A percentile compares a stretch with the other conserved stretches of the same genome.
Conservation (phyloP, 2,888 invertebrate species). For the Heliconius hortense region DNA sequence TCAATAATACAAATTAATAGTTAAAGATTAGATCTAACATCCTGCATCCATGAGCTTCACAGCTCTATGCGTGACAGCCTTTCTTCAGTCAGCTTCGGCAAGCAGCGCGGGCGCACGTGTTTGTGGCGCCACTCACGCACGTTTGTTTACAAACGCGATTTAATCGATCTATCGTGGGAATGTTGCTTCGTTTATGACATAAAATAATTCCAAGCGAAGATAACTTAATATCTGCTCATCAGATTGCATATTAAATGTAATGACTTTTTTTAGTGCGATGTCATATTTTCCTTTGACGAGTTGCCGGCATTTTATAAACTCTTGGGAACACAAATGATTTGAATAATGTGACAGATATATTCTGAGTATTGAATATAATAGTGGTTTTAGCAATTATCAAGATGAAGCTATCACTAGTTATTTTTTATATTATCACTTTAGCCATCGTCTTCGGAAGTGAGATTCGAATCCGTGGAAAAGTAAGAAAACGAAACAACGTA, state of each 20-base stretch:
- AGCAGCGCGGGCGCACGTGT: slow-evolving; percentile 78
- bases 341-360: slow-evolving; percentile 79
- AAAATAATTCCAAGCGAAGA: slow-evolving; percentile 5
- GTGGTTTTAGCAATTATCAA: slow-evolving; percentile 65
- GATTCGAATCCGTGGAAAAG: slow-evolving; percentile 76
- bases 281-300: slow-evolving; percentile 68
- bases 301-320: slow-evolving; percentile 64
- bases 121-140: slow-evolving; percentile 48
- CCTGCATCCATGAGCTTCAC: slow-evolving; percentile 55
- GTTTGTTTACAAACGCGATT: slow-evolving; percentile 69
- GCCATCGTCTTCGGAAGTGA: slow-evolving; percentile 71
- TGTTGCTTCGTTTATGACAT: slow-evolving; percentile 31
- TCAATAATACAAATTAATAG: background rate
- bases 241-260: slow-evolving; percentile 53
- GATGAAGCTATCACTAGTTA: slow-evolving; percentile 71
- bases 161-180: slow-evolving; percentile 48
- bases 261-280: slow-evolving; percentile 73
- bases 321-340: slow-evolving; percentile 69
- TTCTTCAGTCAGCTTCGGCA: slow-evolving; percentile 68
- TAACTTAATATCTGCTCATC: slow-evolving; percentile 12
- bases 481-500: slow-evolving; percentile 69
- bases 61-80: slow-evolving; percentile 65
- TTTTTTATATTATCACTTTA: slow-evolving; percentile 72
- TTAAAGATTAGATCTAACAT: slow-evolving; percentile 23
- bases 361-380: slow-evolving; percentile 63